Evolutionary conservation across 2,113 vertebrate species (phyloP), one percentile per base, ranked within the genome.

Genomic region (Rhineura floridana): DNA sequence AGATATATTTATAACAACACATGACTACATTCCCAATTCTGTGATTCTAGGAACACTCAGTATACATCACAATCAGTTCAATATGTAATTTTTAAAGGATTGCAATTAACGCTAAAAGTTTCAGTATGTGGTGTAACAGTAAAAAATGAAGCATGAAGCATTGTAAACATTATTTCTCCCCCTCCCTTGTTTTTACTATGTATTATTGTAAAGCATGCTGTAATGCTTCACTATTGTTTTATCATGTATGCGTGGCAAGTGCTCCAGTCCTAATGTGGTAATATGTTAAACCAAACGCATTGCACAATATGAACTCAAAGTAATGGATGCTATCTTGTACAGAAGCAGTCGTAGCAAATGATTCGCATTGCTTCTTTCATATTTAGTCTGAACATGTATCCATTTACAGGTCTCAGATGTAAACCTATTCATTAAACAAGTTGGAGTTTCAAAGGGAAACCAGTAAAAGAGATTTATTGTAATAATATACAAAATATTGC

Each of bases 81-180:
- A 93, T 93, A 93, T 94, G 91, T 75, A 92, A 95, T 92, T 93
- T 92, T 89, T 91, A 94, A 95, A 96, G n/a, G n/a, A 91, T 91
- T 94, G 93, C 93, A 95, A 93, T 95, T 94, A 94, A 95, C 86
- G 90, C 82, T 94, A 94, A 93, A 96, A 89, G 94, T 95, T 95
- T 95, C 95, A 95, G 90, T 95, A 94, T 94, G 92, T 93, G 91
- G 87, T 85, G 92, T 89, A 90, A 94, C 92, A 94, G 92, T 94
- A 30, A n/a, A 84, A 50, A 72, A 59, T n/a, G 23, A 30, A 75
- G 13, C 10, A 30, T 76, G 30, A 69, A 67, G 21, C n/a, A 69
- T 79, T 3, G 91, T 93, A 94, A 91, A 93, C 90, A 92, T 81
- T 93, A 91, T n/a, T 67, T 76, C 28, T 88, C 90, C 92, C 91